These are phyloP conservation scores for Listronotus bonariensis DNA, from an alignment of 1,140 invertebrate genomes.

Conservation along the genomic window DNA sequence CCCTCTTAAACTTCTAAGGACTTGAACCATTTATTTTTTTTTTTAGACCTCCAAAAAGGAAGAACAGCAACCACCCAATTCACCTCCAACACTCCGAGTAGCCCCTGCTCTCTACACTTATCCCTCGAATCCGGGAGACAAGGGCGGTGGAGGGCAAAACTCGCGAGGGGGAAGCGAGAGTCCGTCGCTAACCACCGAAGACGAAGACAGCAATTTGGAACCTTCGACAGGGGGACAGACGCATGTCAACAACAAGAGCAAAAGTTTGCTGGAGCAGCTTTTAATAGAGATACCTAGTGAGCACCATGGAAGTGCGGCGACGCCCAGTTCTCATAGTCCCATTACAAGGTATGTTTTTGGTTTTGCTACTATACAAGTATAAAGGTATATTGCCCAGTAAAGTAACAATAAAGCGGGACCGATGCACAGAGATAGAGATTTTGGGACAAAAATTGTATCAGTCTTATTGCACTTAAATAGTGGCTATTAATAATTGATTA, in stretches of 20 bases:
- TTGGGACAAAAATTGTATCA: too few species aligned
- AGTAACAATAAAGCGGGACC: too few species aligned
- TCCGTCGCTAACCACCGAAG: slow-evolving; percentile 25
- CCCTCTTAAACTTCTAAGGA: too few species aligned
- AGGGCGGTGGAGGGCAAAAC: slow-evolving; percentile 46
- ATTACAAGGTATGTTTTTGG: slow-evolving; percentile 38
- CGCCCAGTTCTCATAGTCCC: slow-evolving; percentile 50
- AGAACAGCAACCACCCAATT: slow-evolving; percentile 69
- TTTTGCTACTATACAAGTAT: too few species aligned
- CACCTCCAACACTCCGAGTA: slow-evolving; percentile 71
- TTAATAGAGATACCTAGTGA: slow-evolving; percentile 75
- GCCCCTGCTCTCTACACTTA: slow-evolving; percentile 77
- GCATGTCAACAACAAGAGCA: slow-evolving; percentile 50
- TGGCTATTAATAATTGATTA: too few species aligned
- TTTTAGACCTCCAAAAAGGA: slow-evolving; percentile 50
- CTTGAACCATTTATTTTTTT: too few species aligned
- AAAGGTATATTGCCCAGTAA: too few species aligned
- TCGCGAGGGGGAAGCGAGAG: slow-evolving; percentile 43
- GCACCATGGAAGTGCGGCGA: slow-evolving; percentile 10
- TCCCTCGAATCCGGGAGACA: slow-evolving; percentile 63
- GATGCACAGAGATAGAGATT: too few species aligned
- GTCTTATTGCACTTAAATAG: too few species aligned
- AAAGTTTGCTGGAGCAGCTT: slow-evolving; percentile 73
- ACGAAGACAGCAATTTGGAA: slow-evolving; percentile 43
- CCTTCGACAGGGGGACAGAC: slow-evolving; percentile 9